Percentiles rank a stretch among this genome's conserved stretches.
These are phyloP conservation scores for Henricia sp. DNA, from an alignment of 53 echinoderm and acorn worm species.

Conservation along the genomic window DNA sequence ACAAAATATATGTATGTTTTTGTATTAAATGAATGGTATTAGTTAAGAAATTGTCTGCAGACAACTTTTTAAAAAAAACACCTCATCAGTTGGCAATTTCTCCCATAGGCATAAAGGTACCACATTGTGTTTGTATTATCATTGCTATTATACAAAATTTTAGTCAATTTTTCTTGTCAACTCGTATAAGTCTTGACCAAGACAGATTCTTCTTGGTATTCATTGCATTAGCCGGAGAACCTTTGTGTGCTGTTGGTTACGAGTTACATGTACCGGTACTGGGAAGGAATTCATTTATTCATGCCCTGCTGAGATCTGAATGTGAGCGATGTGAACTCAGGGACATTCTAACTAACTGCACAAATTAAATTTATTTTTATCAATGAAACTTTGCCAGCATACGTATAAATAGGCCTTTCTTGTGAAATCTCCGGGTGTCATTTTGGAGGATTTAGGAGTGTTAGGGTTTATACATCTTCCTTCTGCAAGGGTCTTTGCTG, in stretches of 20 bases:
- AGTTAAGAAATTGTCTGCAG: too few species aligned
- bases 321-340: not conserved
- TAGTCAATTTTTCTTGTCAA: not conserved
- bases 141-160: not conserved
- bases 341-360: not conserved
- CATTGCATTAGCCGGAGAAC: conserved; percentile 22
- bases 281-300: conserved; percentile 52
- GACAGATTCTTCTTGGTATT: conserved; percentile 30
- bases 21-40: too few species aligned
- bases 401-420: not conserved
- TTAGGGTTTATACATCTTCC: not conserved
- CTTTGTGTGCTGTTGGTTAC: conserved; percentile 2
- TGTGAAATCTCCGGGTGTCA: not conserved
- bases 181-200: not conserved
- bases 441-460: not conserved
- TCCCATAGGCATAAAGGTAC: not conserved
- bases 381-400: not conserved
- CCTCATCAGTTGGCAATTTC: too few species aligned
- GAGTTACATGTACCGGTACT: too few species aligned
- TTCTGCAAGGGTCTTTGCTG: too few species aligned
- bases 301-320: conserved; percentile 13
- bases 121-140: not conserved
- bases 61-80: too few species aligned
- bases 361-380: not conserved
- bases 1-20: too few species aligned